Evolutionary conservation across 2,888 invertebrate species (phyloP), one percentile per base, ranked within the genome.

Genomic region (Autographa pulchrina): DNA sequence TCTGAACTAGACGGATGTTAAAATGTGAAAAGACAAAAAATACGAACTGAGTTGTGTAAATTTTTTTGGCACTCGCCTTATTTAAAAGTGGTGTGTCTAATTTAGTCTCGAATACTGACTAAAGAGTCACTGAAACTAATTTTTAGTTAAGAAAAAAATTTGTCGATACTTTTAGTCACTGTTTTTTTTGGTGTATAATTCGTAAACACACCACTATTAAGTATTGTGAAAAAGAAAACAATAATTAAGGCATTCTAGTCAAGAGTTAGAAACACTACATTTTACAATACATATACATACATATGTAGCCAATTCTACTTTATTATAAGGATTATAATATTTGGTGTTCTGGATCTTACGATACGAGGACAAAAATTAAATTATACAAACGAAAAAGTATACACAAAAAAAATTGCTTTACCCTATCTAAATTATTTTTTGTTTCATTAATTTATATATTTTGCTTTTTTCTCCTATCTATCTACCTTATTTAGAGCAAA

Each of bases 301-400:
- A 84, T 81, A 83, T 70, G 78, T 77, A 82, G 81, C 83, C 80
- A 77, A 82, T 81, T 75, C 85, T 84, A 85, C 75, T 54, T 78
- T 80, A 80, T 78, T 75, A 74, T 79, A 83, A 83, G 85, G 84
- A 80, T 84, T 83, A 82, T 68, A 73, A 82, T 84, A 85, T 83
- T 86, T 86, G 85, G 85, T 85, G 85, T 85, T 85, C 82, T 83
- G 92, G 93, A 93, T 91, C 94, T 92, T 93, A 93, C 89, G 89
- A 89, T 89, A 84, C 73, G 75, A 84, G 85, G 79, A 80, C 69
- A 77, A 59, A 31, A 52, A 62, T 72, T 78, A 72, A 7, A n/a
- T 43, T 77, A 66, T n/a, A 61, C 56, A 64, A 63, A 62, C 54
- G 54, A 35, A 31, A 68, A 54, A 25, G 25, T 2, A 48, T n/a